phyloP scores from a whole-genome alignment of 1,140 invertebrate species.

The Tribolium castaneum region DNA sequence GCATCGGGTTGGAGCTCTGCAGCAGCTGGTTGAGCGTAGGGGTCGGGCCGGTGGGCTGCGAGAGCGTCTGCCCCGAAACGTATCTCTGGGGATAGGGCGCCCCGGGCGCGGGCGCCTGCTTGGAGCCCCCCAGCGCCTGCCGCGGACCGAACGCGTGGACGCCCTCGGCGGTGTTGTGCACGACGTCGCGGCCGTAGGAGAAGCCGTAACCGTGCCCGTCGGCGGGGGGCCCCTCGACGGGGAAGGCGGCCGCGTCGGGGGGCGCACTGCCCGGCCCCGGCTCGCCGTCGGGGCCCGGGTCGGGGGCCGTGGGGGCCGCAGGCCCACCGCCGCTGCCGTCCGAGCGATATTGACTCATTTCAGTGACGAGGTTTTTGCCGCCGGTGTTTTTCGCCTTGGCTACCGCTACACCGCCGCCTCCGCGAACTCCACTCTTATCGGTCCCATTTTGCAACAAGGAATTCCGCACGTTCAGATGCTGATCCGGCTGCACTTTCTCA shows the following conservation, averaged over 20 bases:
- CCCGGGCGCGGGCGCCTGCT: slow-evolving; percentile 56
- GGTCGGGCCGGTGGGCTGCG: slow-evolving; percentile 86
- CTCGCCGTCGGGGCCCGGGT: slow-evolving; percentile 9
- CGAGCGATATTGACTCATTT: slow-evolving; percentile 64
- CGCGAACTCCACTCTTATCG: slow-evolving; percentile 60
- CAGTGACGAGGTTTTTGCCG: slow-evolving; percentile 59
- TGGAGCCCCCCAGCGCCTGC: slow-evolving; percentile 58
- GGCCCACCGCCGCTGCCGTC: slow-evolving; percentile 55
- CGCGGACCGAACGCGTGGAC: slow-evolving; percentile 60
- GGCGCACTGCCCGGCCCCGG: slow-evolving; percentile 40
- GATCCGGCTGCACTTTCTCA: slow-evolving; percentile 71
- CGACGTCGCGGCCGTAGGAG: slow-evolving; percentile 58
- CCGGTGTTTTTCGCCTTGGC: slow-evolving; percentile 62
- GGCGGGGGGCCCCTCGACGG: slow-evolving; percentile 46
- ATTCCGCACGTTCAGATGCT: slow-evolving; percentile 71
- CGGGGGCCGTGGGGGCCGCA: slow-evolving; percentile 44
- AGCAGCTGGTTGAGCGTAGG: slow-evolving; percentile 88
- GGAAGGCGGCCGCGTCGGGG: slow-evolving; percentile 37
- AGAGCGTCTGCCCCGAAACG: slow-evolving; percentile 74
- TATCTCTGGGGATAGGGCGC: slow-evolving; percentile 65
- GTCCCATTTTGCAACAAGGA: slow-evolving; percentile 72
- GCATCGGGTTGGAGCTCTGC: slow-evolving; percentile 60
- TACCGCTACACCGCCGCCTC: slow-evolving; percentile 59
- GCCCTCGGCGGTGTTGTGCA: slow-evolving; percentile 54
- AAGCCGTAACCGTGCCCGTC: slow-evolving; percentile 58